These are phyloP conservation scores for Drosophila cracens DNA, from an alignment of 2,888 invertebrate genomes.

Conservation along the genomic window DNA sequence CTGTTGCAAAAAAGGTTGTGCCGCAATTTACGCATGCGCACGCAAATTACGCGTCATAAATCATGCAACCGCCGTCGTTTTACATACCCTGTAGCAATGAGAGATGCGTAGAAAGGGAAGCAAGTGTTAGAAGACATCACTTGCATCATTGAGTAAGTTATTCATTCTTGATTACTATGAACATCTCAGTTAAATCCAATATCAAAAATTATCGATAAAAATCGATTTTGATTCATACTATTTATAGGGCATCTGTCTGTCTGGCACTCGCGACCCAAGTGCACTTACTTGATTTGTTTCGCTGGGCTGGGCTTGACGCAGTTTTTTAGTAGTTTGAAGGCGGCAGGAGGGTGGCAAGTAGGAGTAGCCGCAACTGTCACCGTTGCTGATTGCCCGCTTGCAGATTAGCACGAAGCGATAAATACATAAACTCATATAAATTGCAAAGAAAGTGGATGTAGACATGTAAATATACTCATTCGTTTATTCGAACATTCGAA, in stretches of 20 bases:
- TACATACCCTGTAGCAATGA: background rate
- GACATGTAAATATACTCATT: constrained; percentile 36
- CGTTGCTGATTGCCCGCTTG: constrained; percentile 57
- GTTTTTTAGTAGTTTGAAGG: constrained; percentile 1
- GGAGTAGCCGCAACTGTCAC: constrained; percentile 76
- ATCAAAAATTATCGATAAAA: background rate
- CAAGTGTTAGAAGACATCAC: background rate
- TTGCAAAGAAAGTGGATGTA: constrained; percentile 75
- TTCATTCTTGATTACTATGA: background rate
- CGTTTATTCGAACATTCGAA: constrained; percentile 14
- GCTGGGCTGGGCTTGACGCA: constrained; percentile 17
- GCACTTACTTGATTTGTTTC: background rate
- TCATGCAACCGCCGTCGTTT: constrained; percentile 52
- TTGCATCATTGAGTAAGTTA: background rate
- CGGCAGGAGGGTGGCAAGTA: constrained; percentile 37
- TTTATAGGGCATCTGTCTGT: background rate
- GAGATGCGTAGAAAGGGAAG: background rate
- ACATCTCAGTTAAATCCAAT: background rate
- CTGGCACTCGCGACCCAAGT: background rate
- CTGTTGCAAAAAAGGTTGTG: constrained; percentile 54
- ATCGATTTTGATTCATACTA: background rate
- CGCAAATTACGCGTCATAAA: constrained; percentile 80
- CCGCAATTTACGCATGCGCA: constrained; percentile 78
- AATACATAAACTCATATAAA: constrained; percentile 72
- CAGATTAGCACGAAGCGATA: constrained; percentile 74